These are phyloP conservation scores for Aquatica leii DNA, from an alignment of 2,888 invertebrate genomes.

Conservation along the genomic window DNA sequence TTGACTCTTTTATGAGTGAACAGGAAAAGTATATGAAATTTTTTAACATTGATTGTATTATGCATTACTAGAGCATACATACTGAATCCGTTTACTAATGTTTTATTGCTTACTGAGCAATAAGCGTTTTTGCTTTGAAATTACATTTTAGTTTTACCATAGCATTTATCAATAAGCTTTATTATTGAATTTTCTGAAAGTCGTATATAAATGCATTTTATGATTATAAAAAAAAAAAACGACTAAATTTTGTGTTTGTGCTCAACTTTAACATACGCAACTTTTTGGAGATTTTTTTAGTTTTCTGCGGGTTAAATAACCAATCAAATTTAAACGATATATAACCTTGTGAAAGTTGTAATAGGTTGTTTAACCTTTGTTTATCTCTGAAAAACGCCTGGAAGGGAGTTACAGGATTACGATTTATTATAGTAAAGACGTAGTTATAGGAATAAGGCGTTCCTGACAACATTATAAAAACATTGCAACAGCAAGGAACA, in stretches of 20 bases:
- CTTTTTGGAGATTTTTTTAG: background rate
- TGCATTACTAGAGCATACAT: background rate
- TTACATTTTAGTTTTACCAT: too few relatives aligned
- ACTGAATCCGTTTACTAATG: background rate
- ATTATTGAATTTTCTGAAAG: too few relatives aligned
- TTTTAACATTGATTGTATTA: background rate
- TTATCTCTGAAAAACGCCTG: slow-evolving; percentile 3
- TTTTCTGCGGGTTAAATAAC: background rate
- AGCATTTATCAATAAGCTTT: too few relatives aligned
- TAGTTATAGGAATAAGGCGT: background rate
- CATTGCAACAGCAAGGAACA: too few relatives aligned
- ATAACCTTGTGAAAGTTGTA: slow-evolving; percentile 5
- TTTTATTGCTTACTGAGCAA: background rate
- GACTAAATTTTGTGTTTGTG: too few relatives aligned
- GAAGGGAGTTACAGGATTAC: slow-evolving; percentile 2
- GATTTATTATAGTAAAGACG: slow-evolving; percentile 2
- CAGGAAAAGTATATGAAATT: background rate
- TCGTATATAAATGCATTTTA: too few relatives aligned
- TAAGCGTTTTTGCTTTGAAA: background rate
- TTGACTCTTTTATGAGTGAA: background rate
- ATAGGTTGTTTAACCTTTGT: slow-evolving; percentile 1
- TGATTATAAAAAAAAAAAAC: too few relatives aligned
- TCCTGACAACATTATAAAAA: too few relatives aligned
- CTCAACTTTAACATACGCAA: too few relatives aligned
- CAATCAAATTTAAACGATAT: slow-evolving; percentile 8